Percentiles rank a stretch among this genome's conserved stretches.
Evolutionary conservation across 92 coral and sea anemone species (phyloP).

Genomic region (Virgularia gustaviana): DNA sequence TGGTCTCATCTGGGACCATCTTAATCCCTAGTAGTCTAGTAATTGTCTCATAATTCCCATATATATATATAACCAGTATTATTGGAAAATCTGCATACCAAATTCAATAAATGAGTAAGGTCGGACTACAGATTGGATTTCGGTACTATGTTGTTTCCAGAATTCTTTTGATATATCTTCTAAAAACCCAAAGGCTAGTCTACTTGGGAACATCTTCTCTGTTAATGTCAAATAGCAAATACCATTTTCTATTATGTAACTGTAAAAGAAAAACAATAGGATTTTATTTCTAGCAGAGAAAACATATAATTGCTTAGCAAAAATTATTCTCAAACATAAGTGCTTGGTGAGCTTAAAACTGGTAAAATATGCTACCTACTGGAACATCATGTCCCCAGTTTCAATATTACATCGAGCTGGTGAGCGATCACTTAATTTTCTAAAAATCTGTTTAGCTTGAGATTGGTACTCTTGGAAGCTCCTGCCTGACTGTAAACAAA

Average conservation of each 20-base stretch:
- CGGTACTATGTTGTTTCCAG: conserved; percentile 73
- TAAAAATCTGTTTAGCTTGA: conserved; percentile 87
- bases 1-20: too few relatives aligned
- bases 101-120: conserved; percentile 96
- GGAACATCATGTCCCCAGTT: conserved; percentile 93
- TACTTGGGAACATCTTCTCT: conserved; percentile 87
- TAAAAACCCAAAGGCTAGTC: conserved; percentile 93
- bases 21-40: too few relatives aligned
- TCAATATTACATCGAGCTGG: conserved; percentile 98
- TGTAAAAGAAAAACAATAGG: too few relatives aligned
- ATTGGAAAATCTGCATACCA: conserved; percentile 73
- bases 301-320: too few relatives aligned
- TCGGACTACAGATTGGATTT: conserved; percentile 72
- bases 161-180: conserved; percentile 94
- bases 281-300: background rate
- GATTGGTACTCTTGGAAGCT: conserved; percentile 86
- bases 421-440: conserved; percentile 84
- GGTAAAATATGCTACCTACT: conserved; percentile 60
- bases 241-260: conserved; percentile 86
- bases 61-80: too few relatives aligned
- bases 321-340: too few relatives aligned
- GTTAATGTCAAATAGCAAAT: conserved; percentile 88
- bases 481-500: conserved; percentile 58
- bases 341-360: too few relatives aligned
- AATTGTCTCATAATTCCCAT: too few relatives aligned